Conservation (phyloP, 2,797 vertebrate genomes). For the Lates japonicus region DNA sequence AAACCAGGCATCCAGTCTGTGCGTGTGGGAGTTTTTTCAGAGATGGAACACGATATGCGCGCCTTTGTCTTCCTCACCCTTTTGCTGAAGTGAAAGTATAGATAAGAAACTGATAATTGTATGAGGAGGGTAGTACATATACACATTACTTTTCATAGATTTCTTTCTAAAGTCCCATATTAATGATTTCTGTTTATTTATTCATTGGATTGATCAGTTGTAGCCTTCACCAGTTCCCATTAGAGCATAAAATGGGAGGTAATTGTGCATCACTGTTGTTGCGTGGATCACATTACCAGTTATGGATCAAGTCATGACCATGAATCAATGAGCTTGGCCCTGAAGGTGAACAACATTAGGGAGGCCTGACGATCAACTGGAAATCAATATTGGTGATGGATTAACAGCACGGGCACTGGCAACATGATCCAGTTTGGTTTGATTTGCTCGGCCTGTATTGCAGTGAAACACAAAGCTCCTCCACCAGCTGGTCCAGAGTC, state of each 20-base stretch:
- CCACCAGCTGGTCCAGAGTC: background rate
- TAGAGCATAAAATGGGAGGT: conserved; percentile 57
- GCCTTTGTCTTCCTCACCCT: background rate
- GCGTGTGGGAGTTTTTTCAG: conserved; percentile 32
- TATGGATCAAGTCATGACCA: conserved; percentile 66
- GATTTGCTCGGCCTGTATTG: conserved; percentile 13
- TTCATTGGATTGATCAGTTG: conserved; percentile 58
- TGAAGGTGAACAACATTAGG: conserved; percentile 78
- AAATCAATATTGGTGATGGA: conserved; percentile 76
- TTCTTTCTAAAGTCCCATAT: background rate
- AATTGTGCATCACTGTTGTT: conserved; percentile 61
- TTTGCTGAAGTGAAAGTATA: conserved; percentile 30
- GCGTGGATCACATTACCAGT: conserved; percentile 72
- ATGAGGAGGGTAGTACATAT: background rate
- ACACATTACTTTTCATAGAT: conserved; percentile 9
- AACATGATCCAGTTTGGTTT: conserved; percentile 40
- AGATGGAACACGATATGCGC: conserved; percentile 53
- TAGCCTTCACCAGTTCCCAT: conserved; percentile 46
- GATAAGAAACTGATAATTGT: conserved; percentile 27
- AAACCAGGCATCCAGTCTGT: conserved; percentile 55
- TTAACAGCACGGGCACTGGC: conserved; percentile 44
- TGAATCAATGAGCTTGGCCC: conserved; percentile 72
- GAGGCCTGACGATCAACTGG: conserved; percentile 61
- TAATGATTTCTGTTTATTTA: conserved; percentile 53
- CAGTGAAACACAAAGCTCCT: conserved; percentile 17